Evolutionary conservation across 2,113 vertebrate genomes (phyloP), one percentile per base, ranked within the genome.

Genomic region (Pluvialis apricaria): DNA sequence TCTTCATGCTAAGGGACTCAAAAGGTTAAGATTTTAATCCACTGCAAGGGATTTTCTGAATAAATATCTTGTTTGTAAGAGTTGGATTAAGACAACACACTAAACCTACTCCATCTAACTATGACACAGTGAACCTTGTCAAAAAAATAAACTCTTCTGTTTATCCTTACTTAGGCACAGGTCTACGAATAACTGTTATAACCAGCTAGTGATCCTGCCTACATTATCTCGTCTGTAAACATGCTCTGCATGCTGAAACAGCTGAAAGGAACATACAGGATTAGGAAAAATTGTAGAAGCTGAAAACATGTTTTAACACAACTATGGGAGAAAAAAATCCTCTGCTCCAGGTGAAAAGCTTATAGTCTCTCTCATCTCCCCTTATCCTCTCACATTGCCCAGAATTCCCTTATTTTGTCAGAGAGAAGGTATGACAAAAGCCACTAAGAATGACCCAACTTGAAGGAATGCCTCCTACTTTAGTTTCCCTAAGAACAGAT

Each of bases 141-240:
- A 90, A 78, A 82, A 78, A 96, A 93, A 96, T 95, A 92, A 94
- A 93, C 88, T 94, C 79, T 90, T 96, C 36, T 88, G 68, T 96
- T 90, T 95, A 93, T 93, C 75, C 68, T 95, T 68, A 83, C 76
- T 92, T 94, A 92, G 34, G 61, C 60, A 84, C 26, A 75, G 55
- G 58, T 54, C 76, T 90, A 6, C 64, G 76, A 90, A 93, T 78
- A 90, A 90, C 94, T 81, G 55, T 68, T 75, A 64, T 83, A 95
- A 96, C 82, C 88, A 86, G 69, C 72, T 93, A 92, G 80, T 81
- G 90, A 95, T 86, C 69, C 83, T 93, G 57, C 47, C 72, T 81
- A 78, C 40, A 64, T 95, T 90, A 94, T 86, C 88, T 84, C 78
- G 80, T 64, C 82, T 73, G 64, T 75, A 96, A 92, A 94, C 61